Evolutionary conservation across 2,797 vertebrate genomes (phyloP), one percentile per base, ranked within the genome.

Genomic region (Synaphobranchus kaupii): DNA sequence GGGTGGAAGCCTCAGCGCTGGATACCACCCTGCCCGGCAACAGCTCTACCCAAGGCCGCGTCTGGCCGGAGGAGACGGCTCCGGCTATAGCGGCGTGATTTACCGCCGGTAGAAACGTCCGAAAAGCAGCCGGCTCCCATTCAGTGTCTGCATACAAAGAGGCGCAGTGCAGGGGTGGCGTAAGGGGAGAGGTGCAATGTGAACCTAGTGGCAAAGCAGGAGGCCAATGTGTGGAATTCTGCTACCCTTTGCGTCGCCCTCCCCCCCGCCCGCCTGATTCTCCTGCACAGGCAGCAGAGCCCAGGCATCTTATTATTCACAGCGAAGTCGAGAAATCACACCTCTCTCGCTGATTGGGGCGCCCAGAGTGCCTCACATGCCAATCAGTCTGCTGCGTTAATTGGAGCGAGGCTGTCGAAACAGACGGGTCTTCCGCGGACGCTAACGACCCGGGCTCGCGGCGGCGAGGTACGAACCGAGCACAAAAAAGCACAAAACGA

Each of bases 301-400:
- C 91, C 90, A 90, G 92, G 89, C 89, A 52, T 87, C 93, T 95
- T 94, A 95, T 95, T 95, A 95, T 95, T 94, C 94, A 94, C 92
- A 92, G 94, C 92, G 93, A 94, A 93, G 80, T 93, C 93, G 91
- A 92, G 92, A 93, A 89, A 94, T 94, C 94, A 95, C 93, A 94
- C 93, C 94, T 93, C 91, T 90, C 93, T 93, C 90, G 91, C 94
- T 92, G 78, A 81, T n/a, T 48, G 94, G 93, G 93, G 95, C 93
- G n/a, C 58, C 39, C 44, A 58, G 54, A 39, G 90, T 88, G 91
- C 91, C 92, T 94, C 89, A 90, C 94, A 94, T 94, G 94, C 90
- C 94, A 95, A 95, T 95, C 94, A 94, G 92, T 92, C 94, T 93
- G 94, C 91, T 93, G 94, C 94, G 94, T 95, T 95, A 95, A 95